These are phyloP conservation scores for Pyrrhura leucotis DNA, from an alignment of 2,797 vertebrate species.

Conservation along the genomic window DNA sequence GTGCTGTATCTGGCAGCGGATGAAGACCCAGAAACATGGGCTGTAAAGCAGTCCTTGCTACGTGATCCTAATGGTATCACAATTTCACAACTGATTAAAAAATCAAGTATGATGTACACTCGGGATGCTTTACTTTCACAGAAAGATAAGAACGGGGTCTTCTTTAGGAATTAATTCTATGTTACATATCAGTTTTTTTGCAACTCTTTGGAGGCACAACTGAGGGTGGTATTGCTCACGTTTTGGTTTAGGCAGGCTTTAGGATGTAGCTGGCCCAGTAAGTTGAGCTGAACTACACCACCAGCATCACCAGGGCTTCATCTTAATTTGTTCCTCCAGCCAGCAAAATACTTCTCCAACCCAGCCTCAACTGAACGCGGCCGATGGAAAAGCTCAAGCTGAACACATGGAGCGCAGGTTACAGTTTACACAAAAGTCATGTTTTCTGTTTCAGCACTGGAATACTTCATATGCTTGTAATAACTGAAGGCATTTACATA, in stretches of 20 bases:
- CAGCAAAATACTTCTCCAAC: background rate
- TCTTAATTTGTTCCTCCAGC: background rate
- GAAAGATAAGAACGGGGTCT: background rate
- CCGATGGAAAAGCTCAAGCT: background rate
- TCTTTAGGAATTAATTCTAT: background rate
- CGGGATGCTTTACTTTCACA: background rate
- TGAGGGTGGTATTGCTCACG: fast-evolving
- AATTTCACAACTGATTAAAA: background rate
- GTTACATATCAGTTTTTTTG: background rate
- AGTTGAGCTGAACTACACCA: background rate
- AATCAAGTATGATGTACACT: background rate
- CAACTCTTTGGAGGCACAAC: background rate
- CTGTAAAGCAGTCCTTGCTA: background rate
- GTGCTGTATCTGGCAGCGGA: background rate
- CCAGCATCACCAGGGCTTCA: background rate
- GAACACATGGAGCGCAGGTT: background rate
- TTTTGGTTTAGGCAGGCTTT: background rate
- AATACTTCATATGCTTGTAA: background rate
- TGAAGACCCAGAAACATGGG: background rate
- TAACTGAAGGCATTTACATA: background rate
- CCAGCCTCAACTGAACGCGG: background rate
- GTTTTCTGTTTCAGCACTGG: background rate
- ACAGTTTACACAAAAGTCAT: background rate
- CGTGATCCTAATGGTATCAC: background rate
- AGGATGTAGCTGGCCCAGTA: background rate